Conservation (phyloP, 30 jellyfish, hydroid and myxozoan genomes). For the Hydra vulgaris region DNA sequence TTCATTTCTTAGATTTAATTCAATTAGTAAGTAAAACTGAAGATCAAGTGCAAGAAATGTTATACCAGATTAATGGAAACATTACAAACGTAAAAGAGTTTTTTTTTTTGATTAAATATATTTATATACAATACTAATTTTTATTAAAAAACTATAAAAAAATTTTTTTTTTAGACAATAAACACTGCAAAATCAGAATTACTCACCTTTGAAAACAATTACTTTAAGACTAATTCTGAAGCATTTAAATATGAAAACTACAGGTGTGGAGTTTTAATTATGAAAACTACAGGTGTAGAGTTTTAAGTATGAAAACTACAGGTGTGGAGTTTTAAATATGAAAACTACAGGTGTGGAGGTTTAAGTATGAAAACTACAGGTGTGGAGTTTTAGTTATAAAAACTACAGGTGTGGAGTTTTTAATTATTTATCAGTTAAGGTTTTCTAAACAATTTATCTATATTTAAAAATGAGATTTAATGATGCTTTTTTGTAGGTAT, state of each 20-base stretch:
- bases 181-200: background rate
- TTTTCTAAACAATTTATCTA: too few relatives aligned
- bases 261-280: slow-evolving; percentile 20
- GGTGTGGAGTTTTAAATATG: slow-evolving; percentile 22
- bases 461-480: too few relatives aligned
- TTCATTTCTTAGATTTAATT: too few relatives aligned
- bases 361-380: slow-evolving; percentile 26
- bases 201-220: background rate
- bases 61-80: too few relatives aligned
- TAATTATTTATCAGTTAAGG: background rate
- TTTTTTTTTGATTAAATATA: too few relatives aligned
- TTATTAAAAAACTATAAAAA: too few relatives aligned
- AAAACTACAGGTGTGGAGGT: slow-evolving; percentile 21
- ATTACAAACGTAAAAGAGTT: too few relatives aligned
- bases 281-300: slow-evolving; percentile 23
- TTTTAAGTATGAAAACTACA: slow-evolving; percentile 19
- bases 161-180: background rate
- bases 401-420: too few relatives aligned
- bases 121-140: too few relatives aligned
- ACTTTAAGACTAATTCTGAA: background rate
- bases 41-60: too few relatives aligned
- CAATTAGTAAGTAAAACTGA: too few relatives aligned
- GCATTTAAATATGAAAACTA: slow-evolving; percentile 17
- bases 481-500: slow-evolving; percentile 42
- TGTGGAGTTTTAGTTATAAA: background rate